Evolutionary conservation across 2,113 vertebrate genomes (phyloP).

Genomic region (Argyrosomus japonicus): DNA sequence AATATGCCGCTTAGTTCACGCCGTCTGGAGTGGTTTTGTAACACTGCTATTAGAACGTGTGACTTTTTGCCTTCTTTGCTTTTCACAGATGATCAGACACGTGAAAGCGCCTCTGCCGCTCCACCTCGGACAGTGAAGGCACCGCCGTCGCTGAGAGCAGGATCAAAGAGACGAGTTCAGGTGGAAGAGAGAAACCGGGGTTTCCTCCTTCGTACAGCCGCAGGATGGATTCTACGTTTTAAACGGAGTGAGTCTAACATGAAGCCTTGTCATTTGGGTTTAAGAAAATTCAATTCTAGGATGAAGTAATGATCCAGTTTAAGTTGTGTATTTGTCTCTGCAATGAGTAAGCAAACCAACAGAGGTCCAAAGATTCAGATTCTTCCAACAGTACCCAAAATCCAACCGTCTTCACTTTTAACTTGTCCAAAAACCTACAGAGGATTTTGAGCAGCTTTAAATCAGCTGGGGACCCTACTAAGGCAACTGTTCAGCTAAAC

Average conservation of each 20-base stretch:
- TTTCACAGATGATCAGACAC: constrained; percentile 21
- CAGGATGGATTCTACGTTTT: constrained; percentile 14
- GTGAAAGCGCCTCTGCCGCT: constrained; percentile 31
- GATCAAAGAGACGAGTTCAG: neutral
- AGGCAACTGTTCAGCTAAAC: constrained; percentile 43
- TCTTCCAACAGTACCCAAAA: constrained; percentile 44
- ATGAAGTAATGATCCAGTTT: constrained; percentile 31
- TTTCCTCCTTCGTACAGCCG: constrained; percentile 6
- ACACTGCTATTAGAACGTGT: constrained; percentile 65
- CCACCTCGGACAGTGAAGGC: constrained; percentile 48
- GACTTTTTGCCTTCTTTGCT: constrained; percentile 16
- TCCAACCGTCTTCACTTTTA: constrained; percentile 32
- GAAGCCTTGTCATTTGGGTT: neutral
- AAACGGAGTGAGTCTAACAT: constrained; percentile 14
- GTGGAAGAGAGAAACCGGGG: neutral
- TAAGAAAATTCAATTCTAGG: constrained; percentile 10
- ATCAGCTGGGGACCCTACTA: constrained; percentile 36
- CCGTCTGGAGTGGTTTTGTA: constrained; percentile 63
- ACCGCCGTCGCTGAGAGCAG: constrained; percentile 30
- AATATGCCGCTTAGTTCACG: constrained; percentile 58
- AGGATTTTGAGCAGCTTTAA: constrained; percentile 11
- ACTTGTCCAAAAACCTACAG: neutral
- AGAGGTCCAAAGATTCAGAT: constrained; percentile 64
- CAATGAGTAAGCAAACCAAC: constrained; percentile 2
- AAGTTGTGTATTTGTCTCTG: constrained; percentile 8